phyloP scores from a whole-genome alignment of 2,888 invertebrate species.

The Hyalella azteca region DNA sequence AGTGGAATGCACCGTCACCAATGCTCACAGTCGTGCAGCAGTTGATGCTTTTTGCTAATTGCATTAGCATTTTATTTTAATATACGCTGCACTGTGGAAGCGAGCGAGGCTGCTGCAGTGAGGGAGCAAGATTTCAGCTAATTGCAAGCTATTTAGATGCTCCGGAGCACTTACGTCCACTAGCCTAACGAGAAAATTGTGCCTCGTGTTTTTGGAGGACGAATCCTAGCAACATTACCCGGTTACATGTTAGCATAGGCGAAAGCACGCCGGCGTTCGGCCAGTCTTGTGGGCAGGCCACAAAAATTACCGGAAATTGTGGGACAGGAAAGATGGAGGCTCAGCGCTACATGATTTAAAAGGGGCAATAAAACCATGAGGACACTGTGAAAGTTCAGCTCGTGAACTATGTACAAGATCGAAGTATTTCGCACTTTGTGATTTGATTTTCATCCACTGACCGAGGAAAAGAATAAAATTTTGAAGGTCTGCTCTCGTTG shows the following conservation, averaged over 20 bases:
- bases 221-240: constrained; percentile 18
- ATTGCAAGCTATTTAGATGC: constrained; percentile 29
- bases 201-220: constrained; percentile 8
- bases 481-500: too few relatives aligned
- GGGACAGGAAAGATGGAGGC: background rate
- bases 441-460: too few relatives aligned
- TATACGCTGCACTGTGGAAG: background rate
- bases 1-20: constrained; percentile 5
- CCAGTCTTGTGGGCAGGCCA: too few relatives aligned
- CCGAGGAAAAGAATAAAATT: too few relatives aligned
- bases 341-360: too few relatives aligned
- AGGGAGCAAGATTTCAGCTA: constrained; percentile 6
- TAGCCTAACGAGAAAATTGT: constrained; percentile 6
- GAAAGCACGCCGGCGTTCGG: background rate
- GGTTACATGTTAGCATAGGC: constrained; percentile 9
- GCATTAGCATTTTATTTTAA: constrained; percentile 37
- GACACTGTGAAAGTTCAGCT: too few relatives aligned
- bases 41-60: constrained; percentile 24
- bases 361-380: too few relatives aligned
- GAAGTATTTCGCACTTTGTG: too few relatives aligned
- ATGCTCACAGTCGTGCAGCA: background rate
- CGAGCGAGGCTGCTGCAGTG: background rate
- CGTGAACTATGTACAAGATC: too few relatives aligned
- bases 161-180: background rate
- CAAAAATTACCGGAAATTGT: background rate